Evolutionary conservation across 2,888 invertebrate species (phyloP).

Genomic region (Kuschelorhynchus macadamiae): DNA sequence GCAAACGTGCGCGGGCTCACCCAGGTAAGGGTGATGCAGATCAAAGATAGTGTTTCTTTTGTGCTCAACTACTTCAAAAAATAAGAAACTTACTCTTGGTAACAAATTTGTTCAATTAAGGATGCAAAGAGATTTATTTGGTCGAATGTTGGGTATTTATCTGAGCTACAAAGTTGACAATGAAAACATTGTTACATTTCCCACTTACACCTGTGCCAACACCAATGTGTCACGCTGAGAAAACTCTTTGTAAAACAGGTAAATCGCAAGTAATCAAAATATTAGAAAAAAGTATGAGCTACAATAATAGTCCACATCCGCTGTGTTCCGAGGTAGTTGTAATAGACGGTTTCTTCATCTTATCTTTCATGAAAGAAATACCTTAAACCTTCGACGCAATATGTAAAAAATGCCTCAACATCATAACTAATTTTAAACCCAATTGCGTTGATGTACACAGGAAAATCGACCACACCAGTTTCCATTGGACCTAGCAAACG

Average conservation of each 20-base stretch:
- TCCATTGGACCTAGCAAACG: conserved; percentile 15
- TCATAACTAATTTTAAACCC: not conserved
- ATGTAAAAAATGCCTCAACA: conserved; percentile 36
- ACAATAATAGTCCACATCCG: not conserved
- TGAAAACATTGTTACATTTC: conserved; percentile 4
- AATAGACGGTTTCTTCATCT: not conserved
- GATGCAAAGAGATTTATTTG: too few relatives aligned
- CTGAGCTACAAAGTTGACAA: too few relatives aligned
- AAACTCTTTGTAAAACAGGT: conserved; percentile 4
- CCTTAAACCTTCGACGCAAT: conserved; percentile 45
- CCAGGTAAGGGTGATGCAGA: too few relatives aligned
- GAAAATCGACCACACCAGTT: not conserved
- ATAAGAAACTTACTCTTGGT: not conserved
- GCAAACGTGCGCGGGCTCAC: too few relatives aligned
- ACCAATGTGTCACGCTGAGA: not conserved
- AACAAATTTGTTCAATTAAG: not conserved
- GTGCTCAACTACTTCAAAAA: not conserved
- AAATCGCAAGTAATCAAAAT: conserved; percentile 1
- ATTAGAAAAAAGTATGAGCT: not conserved
- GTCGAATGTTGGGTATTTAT: too few relatives aligned
- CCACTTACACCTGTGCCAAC: not conserved
- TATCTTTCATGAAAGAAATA: conserved; percentile 5
- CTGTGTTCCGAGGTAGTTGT: not conserved
- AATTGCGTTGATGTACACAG: not conserved
- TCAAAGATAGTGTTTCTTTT: too few relatives aligned